A percentile compares a stretch with the other conserved stretches of the same genome.
Evolutionary conservation across 37 sponge, comb jelly and placozoan genomes (phyloP).

Genomic region (Chondrilla cf. caribensis): DNA sequence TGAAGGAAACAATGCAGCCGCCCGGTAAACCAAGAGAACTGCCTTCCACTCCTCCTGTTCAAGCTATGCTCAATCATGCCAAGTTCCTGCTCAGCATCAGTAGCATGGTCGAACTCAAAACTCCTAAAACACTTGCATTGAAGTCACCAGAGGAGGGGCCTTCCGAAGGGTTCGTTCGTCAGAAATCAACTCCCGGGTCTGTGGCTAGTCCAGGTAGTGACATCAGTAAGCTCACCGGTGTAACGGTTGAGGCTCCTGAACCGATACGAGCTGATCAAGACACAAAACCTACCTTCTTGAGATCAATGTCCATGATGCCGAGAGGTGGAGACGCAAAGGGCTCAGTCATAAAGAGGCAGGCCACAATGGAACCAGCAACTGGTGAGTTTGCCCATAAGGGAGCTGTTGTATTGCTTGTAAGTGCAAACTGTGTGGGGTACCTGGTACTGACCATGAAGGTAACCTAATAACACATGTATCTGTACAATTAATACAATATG

Average conservation of each 20-base stretch:
- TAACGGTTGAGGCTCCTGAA: conserved; percentile 1
- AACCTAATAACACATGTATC: not conserved
- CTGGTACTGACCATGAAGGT: not conserved
- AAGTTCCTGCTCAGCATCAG: conserved; percentile 65
- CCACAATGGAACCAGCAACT: not conserved
- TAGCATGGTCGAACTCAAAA: not conserved
- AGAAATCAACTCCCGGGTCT: not conserved
- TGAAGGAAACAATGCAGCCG: conserved; percentile 42
- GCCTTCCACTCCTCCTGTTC: conserved; percentile 42
- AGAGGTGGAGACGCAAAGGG: not conserved
- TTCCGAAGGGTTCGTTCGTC: not conserved
- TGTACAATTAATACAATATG: not conserved
- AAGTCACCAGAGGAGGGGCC: not conserved
- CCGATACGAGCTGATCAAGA: not conserved
- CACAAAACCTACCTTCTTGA: conserved; percentile 12
- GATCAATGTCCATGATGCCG: conserved; percentile 30
- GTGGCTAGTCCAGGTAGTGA: not conserved
- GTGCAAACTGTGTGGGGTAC: no score
- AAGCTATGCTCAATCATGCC: conserved; percentile 75
- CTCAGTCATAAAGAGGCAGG: not conserved
- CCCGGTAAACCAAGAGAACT: conserved; percentile 69
- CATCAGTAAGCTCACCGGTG: not conserved
- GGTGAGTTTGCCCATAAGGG: not conserved
- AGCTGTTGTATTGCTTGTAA: no score
- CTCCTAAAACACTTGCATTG: not conserved